Percentiles rank a stretch among this genome's conserved stretches.
Conservation (phyloP, 1,140 invertebrate species). For the Lepeophtheirus salmonis region DNA sequence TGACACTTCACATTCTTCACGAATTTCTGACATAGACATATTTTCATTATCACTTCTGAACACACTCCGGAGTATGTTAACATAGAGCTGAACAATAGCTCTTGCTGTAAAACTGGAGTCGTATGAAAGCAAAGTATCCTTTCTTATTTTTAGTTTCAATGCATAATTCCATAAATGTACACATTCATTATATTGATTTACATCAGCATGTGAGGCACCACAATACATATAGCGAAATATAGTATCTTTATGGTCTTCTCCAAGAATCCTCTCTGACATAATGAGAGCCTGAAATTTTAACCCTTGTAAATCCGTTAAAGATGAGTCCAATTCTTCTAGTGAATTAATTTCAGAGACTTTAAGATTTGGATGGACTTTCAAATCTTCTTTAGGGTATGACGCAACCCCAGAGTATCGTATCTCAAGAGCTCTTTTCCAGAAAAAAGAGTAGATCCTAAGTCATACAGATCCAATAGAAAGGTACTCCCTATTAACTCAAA, state of each 20-base stretch:
- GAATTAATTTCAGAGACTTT: constrained; percentile 22
- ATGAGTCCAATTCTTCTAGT: constrained; percentile 23
- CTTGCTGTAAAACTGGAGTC: constrained; percentile 25
- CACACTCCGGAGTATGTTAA: constrained; percentile 23
- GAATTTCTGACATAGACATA: background rate
- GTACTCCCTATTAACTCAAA: constrained; percentile 26
- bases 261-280: constrained; percentile 25
- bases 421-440: constrained; percentile 24
- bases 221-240: constrained; percentile 26
- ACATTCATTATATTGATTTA: constrained; percentile 24
- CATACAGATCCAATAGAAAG: constrained; percentile 25
- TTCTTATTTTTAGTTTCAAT: constrained; percentile 24
- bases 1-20: background rate
- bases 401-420: constrained; percentile 19
- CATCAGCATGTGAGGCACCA: constrained; percentile 26
- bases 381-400: constrained; percentile 3
- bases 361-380: constrained; percentile 19
- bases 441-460: constrained; percentile 22
- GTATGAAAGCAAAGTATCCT: constrained; percentile 24
- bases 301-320: constrained; percentile 23
- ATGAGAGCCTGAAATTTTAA: constrained; percentile 25
- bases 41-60: constrained; percentile 21
- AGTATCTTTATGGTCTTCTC: constrained; percentile 25
- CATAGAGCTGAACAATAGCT: constrained; percentile 24
- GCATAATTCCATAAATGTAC: constrained; percentile 25